Evolutionary conservation across 2,797 vertebrate genomes (phyloP), one percentile per base, ranked within the genome.

Genomic region (Sebastiscus tertius): DNA sequence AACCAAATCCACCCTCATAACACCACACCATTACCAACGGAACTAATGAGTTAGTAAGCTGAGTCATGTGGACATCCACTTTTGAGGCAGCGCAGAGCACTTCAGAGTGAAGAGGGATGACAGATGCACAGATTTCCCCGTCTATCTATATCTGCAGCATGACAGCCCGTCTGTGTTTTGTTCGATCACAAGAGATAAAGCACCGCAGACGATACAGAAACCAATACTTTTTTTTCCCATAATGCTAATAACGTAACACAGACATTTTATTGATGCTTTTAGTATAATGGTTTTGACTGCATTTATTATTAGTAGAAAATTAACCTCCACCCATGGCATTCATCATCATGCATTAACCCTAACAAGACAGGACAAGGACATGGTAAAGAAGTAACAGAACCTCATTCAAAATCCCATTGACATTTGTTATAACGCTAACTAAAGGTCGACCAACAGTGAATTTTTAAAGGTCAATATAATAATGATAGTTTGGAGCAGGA

Each of bases 51-150:
- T 83, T 78, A 69, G 49, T 67, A 69, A 78, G 81, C 80, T 49
- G 80, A 90, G 80, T 87, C 86, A 82, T 87, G 81, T 80, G 64
- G 72, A 62, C 67, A 46, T 82, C 55, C 64, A 67, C 70, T 77
- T 80, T 55, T 34, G 61, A 42, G 58, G 75, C 66, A 61, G 58
- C 20, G 11, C 34, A 10, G 65, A 85, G 77, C 22, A 59, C 78
- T 86, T 77, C 33, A 73, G 67, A 79, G 49, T 58, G 56, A 73
- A 42, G 70, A 52, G 58, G 39, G 29, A 55, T 27, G 54, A 89
- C 84, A 82, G 72, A 71, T 58, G 72, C 65, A 62, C 77, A 60
- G 36, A 84, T 39, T 56, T 54, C 42, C 42, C 62, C n/a, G n/a
- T 33, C 27, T 22, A 8, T 61, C 46, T 72, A 27, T 14, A 56